Evolutionary conservation across 2,797 vertebrate species (phyloP).

Genomic region (Alosa sapidissima): DNA sequence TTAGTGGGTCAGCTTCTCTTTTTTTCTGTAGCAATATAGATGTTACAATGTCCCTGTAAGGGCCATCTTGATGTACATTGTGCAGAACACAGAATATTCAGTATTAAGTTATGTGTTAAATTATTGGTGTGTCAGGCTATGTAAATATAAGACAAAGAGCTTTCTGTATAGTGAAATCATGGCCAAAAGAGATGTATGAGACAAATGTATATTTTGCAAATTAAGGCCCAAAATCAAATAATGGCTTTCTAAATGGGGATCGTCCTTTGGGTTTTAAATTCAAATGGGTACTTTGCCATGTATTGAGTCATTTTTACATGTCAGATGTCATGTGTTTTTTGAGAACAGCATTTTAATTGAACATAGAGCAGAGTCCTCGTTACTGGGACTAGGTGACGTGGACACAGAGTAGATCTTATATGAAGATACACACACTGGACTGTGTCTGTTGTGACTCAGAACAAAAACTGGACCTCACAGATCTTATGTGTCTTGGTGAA

Average conservation of each 20-base stretch:
- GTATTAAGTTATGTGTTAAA: constrained; percentile 12
- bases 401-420: neutral
- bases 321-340: neutral
- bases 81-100: neutral
- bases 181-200: constrained; percentile 1
- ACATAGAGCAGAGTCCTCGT: neutral
- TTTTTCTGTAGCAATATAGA: constrained; percentile 15
- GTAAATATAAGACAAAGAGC: constrained; percentile 12
- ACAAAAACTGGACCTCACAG: neutral
- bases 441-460: neutral
- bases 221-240: constrained; percentile 11
- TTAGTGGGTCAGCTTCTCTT: neutral
- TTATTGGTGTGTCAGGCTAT: neutral
- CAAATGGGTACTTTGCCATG: neutral
- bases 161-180: constrained; percentile 19
- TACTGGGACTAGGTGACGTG: neutral
- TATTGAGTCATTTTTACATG: neutral
- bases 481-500: neutral
- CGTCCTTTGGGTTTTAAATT: neutral
- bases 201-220: neutral
- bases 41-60: neutral
- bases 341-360: neutral
- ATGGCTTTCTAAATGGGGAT: constrained; percentile 16
- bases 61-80: constrained; percentile 13
- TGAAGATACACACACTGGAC: too few species aligned